A percentile compares a stretch with the other conserved stretches of the same genome.
phyloP scores from a whole-genome alignment of 2,113 vertebrate genomes.

The Chauna torquata region DNA sequence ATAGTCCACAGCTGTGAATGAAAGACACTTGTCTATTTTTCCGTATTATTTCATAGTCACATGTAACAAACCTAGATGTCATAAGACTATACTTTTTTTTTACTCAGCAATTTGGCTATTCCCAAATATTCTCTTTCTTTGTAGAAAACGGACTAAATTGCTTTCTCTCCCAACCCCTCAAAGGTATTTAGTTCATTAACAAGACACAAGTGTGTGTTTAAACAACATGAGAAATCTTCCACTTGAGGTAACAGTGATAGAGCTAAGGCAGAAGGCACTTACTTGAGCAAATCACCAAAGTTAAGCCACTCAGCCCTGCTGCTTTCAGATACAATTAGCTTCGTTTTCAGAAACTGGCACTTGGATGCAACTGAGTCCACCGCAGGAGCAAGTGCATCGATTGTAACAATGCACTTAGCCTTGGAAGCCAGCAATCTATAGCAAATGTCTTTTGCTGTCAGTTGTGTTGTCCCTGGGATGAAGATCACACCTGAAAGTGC shows the following conservation, averaged over 20 bases:
- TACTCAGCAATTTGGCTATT: background rate
- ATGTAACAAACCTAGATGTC: background rate
- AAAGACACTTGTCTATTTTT: background rate
- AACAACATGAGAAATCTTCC: background rate
- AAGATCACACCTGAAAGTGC: conserved; percentile 60
- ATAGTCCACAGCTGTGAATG: background rate
- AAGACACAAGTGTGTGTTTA: background rate
- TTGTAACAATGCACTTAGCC: conserved; percentile 75
- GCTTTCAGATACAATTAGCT: conserved; percentile 73
- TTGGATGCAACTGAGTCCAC: conserved; percentile 62
- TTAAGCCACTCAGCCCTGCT: conserved; percentile 69
- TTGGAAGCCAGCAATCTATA: conserved; percentile 70
- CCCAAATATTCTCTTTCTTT: background rate
- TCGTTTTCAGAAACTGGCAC: conserved; percentile 72
- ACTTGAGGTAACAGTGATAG: background rate
- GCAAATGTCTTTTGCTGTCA: conserved; percentile 76
- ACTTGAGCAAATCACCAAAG: conserved; percentile 73
- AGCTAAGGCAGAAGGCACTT: background rate
- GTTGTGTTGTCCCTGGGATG: conserved; percentile 78
- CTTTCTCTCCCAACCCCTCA: background rate
- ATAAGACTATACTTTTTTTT: background rate
- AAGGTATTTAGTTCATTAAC: background rate
- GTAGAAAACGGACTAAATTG: background rate
- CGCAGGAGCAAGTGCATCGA: conserved; percentile 59
- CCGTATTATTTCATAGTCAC: background rate